phyloP scores from a whole-genome alignment of 2,113 vertebrate genomes.

The Crocuta crocuta region DNA sequence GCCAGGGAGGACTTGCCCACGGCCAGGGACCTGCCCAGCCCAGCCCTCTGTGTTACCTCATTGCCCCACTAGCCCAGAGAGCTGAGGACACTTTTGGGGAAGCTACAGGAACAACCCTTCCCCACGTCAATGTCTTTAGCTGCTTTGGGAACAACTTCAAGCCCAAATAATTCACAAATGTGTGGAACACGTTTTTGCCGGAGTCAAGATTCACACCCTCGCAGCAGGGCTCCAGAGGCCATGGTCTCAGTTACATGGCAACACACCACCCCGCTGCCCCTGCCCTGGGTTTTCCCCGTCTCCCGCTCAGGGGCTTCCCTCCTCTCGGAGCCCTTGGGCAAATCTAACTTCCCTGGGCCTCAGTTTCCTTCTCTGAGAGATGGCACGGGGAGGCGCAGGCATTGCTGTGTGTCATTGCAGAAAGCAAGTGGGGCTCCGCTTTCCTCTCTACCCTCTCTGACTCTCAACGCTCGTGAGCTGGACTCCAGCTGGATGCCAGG shows the following conservation, averaged over 20 bases:
- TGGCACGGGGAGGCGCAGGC: neutral
- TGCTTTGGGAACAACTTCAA: neutral
- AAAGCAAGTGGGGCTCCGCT: neutral
- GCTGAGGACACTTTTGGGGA: neutral
- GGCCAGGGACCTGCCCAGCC: neutral
- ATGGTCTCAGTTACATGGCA: accelerated
- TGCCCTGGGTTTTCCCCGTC: accelerated
- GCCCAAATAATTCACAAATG: neutral
- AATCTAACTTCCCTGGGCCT: neutral
- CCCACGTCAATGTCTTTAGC: neutral
- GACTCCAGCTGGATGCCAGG: neutral
- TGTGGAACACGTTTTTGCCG: neutral
- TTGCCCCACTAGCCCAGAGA: neutral
- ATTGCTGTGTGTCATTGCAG: neutral
- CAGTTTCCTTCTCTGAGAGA: neutral
- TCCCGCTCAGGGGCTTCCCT: neutral
- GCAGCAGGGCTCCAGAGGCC: neutral
- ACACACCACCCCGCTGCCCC: neutral
- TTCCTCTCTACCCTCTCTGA: neutral
- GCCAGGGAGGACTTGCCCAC: neutral
- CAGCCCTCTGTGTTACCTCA: neutral
- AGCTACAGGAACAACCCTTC: neutral
- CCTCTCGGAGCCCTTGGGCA: neutral
- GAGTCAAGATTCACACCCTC: neutral
- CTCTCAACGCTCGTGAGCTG: neutral